These are phyloP conservation scores for Diachasmimorpha longicaudata DNA, from an alignment of 1,140 invertebrate genomes.

Conservation along the genomic window DNA sequence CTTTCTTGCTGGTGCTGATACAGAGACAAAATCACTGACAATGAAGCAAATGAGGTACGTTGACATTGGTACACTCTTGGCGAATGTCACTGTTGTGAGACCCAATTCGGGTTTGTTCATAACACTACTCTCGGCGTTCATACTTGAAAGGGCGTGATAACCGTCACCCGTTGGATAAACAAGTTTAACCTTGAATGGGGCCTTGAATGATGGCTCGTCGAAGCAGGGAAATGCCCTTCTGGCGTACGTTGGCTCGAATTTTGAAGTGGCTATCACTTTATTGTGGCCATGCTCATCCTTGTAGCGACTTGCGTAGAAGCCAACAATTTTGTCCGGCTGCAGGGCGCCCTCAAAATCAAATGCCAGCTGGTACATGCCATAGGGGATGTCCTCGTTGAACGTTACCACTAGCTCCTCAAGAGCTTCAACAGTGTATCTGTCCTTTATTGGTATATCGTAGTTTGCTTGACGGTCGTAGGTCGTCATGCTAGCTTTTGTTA, in stretches of 20 bases:
- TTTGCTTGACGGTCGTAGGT: slow-evolving; percentile 41
- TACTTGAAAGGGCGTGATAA: slow-evolving; percentile 82
- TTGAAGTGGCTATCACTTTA: slow-evolving; percentile 84
- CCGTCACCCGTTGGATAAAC: slow-evolving; percentile 69
- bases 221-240: slow-evolving; percentile 93
- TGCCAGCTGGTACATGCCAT: slow-evolving; percentile 69
- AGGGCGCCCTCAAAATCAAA: slow-evolving; percentile 76
- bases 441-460: slow-evolving; percentile 46
- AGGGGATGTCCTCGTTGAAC: slow-evolving; percentile 59
- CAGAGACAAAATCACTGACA: slow-evolving; percentile 82
- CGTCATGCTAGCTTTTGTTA: slow-evolving; percentile 57
- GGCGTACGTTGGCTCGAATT: slow-evolving; percentile 94
- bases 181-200: slow-evolving; percentile 81
- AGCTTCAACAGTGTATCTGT: slow-evolving; percentile 46
- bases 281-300: slow-evolving; percentile 65
- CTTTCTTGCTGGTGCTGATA: slow-evolving; percentile 64
- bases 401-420: slow-evolving; percentile 75
- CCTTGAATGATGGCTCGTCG: slow-evolving; percentile 94
- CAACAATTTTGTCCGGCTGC: slow-evolving; percentile 70
- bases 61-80: slow-evolving; percentile 86
- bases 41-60: slow-evolving; percentile 92
- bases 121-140: slow-evolving; percentile 63
- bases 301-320: slow-evolving; percentile 82
- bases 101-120: slow-evolving; percentile 53
- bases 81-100: slow-evolving; percentile 70